Conservation (phyloP, 2,797 vertebrate genomes). For the Gallinago solitaria region DNA sequence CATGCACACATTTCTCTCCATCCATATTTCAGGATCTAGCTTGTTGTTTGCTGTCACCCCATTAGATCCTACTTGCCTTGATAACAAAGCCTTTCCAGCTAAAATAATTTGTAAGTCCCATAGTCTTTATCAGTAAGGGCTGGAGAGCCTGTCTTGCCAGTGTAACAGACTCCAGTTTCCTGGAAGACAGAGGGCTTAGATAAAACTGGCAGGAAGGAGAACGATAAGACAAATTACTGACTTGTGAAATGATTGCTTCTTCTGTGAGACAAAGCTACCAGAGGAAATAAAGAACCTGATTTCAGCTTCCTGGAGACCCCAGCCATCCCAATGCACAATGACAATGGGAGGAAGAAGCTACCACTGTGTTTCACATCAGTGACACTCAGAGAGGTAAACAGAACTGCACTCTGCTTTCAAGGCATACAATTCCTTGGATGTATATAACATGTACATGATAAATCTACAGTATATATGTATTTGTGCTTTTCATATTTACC, state of each 20-base stretch:
- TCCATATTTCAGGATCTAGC: too few relatives aligned
- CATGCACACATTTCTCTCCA: not conserved
- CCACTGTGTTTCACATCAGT: rapidly evolving
- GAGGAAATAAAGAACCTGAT: not conserved
- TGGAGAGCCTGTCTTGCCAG: not conserved
- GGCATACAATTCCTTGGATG: not conserved
- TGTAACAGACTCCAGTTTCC: not conserved
- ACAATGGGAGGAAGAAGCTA: not conserved
- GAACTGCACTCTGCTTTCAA: not conserved
- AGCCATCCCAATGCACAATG: not conserved
- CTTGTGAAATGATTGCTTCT: not conserved
- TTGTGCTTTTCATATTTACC: not conserved
- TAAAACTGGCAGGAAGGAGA: not conserved
- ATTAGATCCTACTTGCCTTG: not conserved
- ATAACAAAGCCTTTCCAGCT: not conserved
- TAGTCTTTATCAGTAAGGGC: not conserved
- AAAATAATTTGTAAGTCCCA: not conserved
- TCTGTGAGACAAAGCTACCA: not conserved
- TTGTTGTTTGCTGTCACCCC: not conserved
- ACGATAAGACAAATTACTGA: not conserved
- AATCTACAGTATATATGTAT: not conserved
- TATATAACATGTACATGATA: rapidly evolving
- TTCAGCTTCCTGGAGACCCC: not conserved
- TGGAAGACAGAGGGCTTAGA: not conserved
- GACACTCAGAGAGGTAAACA: not conserved